These are phyloP conservation scores for Ceratotherium simum DNA, from an alignment of 2,113 vertebrate genomes.

Conservation along the genomic window DNA sequence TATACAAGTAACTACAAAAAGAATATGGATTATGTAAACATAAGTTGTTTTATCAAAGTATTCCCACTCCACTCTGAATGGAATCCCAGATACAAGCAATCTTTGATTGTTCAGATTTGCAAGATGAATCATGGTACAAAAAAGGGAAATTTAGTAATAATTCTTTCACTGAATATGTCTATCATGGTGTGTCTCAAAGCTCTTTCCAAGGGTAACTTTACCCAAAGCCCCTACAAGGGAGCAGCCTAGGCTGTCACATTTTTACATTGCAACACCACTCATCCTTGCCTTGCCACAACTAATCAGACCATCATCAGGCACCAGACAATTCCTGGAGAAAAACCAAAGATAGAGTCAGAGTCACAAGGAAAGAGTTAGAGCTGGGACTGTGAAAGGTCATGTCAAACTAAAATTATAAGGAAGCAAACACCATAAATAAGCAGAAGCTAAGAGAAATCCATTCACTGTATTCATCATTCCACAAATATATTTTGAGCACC, in stretches of 20 bases:
- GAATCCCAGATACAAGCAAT: neutral
- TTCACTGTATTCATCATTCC: neutral
- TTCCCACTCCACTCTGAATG: neutral
- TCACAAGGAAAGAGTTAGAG: neutral
- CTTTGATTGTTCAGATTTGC: conserved; percentile 46
- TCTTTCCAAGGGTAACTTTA: conserved; percentile 16
- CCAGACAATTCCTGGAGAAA: neutral
- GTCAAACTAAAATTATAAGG: neutral
- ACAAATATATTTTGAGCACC: neutral
- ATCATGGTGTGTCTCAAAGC: neutral
- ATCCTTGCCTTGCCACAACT: neutral
- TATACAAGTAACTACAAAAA: conserved; percentile 19
- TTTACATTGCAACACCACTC: neutral
- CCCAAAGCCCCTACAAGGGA: neutral
- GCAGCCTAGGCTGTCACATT: neutral
- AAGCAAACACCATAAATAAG: neutral
- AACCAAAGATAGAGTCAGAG: neutral
- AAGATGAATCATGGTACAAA: conserved; percentile 19
- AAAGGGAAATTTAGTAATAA: neutral
- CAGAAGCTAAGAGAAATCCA: neutral
- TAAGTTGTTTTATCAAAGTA: neutral
- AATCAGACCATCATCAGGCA: neutral
- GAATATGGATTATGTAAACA: neutral
- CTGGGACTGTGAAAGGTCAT: neutral
- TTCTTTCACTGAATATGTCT: neutral